A percentile compares a stretch with the other conserved stretches of the same genome.
phyloP scores from a whole-genome alignment of 2,888 invertebrate genomes.

The Dorcus parallelipipedus region DNA sequence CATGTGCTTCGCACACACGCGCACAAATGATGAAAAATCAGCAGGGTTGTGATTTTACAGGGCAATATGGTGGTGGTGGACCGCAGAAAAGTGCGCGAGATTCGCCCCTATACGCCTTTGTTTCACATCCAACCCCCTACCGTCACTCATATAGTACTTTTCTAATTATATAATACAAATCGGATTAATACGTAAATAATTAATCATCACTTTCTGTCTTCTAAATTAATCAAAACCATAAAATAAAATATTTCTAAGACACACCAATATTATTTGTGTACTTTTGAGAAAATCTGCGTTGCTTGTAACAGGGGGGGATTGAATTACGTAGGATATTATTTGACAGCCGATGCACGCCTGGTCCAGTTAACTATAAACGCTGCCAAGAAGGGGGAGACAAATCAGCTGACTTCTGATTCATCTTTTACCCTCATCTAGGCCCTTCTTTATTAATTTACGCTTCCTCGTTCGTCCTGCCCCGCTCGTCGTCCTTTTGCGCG shows the following conservation, averaged over 20 bases:
- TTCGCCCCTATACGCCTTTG: constrained; percentile 26
- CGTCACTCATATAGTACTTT: constrained; percentile 38
- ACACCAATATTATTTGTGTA: no score
- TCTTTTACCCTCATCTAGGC: constrained; percentile 23
- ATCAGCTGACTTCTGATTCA: constrained; percentile 45
- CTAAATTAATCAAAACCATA: not conserved
- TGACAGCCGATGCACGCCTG: constrained; percentile 44
- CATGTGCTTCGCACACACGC: constrained; percentile 18
- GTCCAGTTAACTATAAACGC: constrained; percentile 41
- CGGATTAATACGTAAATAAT: constrained; percentile 4
- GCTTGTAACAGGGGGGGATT: constrained; percentile 11
- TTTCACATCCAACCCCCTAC: constrained; percentile 21
- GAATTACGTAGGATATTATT: constrained; percentile 28
- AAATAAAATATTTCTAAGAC: not conserved
- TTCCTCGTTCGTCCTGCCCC: not conserved
- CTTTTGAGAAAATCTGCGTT: no score
- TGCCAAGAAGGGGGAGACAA: constrained; percentile 27
- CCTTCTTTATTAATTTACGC: constrained; percentile 22
- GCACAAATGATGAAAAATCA: constrained; percentile 46
- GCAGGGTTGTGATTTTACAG: constrained; percentile 38
- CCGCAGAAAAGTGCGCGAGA: constrained; percentile 48
- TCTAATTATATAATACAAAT: constrained; percentile 31
- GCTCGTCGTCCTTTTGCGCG: not conserved
- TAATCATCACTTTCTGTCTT: not conserved
- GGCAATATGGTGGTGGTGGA: constrained; percentile 40